Percentiles rank a stretch among this genome's conserved stretches.
Evolutionary conservation across 2,797 vertebrate genomes (phyloP).

Genomic region (Diplodus sargus): DNA sequence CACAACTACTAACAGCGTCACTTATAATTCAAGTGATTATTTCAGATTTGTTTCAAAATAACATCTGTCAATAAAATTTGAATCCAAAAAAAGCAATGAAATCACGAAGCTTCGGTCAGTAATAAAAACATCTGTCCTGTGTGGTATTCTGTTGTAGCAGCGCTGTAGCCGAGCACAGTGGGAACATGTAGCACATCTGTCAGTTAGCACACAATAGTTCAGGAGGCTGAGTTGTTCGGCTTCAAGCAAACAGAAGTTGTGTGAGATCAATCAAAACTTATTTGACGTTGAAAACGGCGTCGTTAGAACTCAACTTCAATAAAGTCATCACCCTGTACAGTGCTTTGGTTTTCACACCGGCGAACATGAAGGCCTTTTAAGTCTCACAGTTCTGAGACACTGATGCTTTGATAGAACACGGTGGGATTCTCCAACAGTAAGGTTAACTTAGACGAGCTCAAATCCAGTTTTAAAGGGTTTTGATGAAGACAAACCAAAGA

Average conservation of each 20-base stretch:
- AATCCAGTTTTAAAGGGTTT: slow-evolving; percentile 1
- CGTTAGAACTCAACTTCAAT: background rate
- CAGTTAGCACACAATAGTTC: background rate
- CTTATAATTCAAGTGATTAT: slow-evolving; percentile 32
- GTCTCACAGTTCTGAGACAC: background rate
- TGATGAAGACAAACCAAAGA: slow-evolving; percentile 49
- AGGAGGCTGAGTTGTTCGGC: background rate
- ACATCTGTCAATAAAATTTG: slow-evolving; percentile 20
- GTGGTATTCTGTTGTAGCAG: slow-evolving; percentile 12
- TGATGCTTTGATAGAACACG: background rate
- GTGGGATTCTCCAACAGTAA: background rate
- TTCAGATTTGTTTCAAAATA: slow-evolving; percentile 31
- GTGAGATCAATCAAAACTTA: background rate
- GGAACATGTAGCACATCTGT: slow-evolving; percentile 26
- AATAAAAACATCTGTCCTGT: slow-evolving; percentile 14
- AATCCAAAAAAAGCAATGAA: slow-evolving; percentile 7
- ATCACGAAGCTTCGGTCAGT: slow-evolving; percentile 1
- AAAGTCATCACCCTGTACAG: background rate
- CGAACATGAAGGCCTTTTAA: background rate
- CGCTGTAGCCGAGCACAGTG: slow-evolving; percentile 13
- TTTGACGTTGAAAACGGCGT: background rate
- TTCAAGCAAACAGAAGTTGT: background rate
- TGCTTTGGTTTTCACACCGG: background rate
- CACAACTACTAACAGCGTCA: slow-evolving; percentile 11
- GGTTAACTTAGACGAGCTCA: background rate